These are phyloP conservation scores for Himalopsyche anomala DNA, from an alignment of 2,888 invertebrate genomes.

Conservation along the genomic window DNA sequence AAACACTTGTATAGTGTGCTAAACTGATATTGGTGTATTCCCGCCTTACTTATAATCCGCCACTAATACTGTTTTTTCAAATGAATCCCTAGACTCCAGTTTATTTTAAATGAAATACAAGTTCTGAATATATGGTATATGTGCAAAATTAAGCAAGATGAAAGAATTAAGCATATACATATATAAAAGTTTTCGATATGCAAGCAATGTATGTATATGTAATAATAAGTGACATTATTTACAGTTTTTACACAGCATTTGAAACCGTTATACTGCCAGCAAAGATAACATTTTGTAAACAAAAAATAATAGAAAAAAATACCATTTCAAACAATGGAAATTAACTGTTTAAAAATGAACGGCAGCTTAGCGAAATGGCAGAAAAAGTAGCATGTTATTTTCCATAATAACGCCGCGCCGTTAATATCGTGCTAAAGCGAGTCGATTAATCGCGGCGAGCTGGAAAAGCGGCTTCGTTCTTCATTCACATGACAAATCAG, in stretches of 20 bases:
- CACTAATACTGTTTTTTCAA: too few species aligned
- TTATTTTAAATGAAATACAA: too few species aligned
- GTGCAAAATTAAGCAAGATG: too few species aligned
- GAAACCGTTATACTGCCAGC: not conserved
- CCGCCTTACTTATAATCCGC: too few species aligned
- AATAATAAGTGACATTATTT: too few species aligned
- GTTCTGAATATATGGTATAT: too few species aligned
- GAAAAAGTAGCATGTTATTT: constrained; percentile 28
- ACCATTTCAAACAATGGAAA: constrained; percentile 2
- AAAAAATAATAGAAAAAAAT: not conserved
- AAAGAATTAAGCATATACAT: too few species aligned
- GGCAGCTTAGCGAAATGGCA: constrained; percentile 11
- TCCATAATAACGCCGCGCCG: constrained; percentile 7
- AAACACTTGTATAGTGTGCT: too few species aligned
- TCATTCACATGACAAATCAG: constrained; percentile 62
- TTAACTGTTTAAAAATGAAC: not conserved
- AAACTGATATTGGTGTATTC: too few species aligned
- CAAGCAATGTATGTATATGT: too few species aligned
- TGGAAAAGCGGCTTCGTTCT: constrained; percentile 38
- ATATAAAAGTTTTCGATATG: too few species aligned
- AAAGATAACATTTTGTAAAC: not conserved
- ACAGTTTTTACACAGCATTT: not conserved
- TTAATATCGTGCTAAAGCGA: not conserved
- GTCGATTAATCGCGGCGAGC: constrained; percentile 1
- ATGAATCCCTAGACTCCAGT: too few species aligned